A percentile compares a stretch with the other conserved stretches of the same genome.
Evolutionary conservation across 2,797 vertebrate species (phyloP).

Genomic region (Acropternis orthonyx): DNA sequence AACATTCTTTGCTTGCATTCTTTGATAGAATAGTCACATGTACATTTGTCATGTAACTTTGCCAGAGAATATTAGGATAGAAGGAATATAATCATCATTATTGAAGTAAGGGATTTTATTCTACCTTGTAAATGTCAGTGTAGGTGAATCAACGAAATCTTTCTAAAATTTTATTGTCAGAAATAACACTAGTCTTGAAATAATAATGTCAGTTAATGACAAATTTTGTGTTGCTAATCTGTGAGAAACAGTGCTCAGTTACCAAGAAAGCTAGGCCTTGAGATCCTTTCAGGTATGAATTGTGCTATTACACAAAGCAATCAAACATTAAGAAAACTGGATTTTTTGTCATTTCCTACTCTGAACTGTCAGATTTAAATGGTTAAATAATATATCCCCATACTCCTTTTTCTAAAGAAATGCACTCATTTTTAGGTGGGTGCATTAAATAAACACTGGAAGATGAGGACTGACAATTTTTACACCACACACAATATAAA

Average conservation of each 20-base stretch:
- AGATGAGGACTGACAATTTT: background rate
- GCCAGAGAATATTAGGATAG: background rate
- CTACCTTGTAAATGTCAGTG: background rate
- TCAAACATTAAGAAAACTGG: background rate
- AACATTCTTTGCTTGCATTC: background rate
- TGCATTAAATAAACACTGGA: background rate
- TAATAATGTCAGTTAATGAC: background rate
- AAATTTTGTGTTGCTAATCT: background rate
- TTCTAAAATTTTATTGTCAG: background rate
- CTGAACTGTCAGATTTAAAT: background rate
- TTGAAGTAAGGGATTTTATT: background rate
- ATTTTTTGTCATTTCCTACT: background rate
- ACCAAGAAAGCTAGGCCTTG: background rate
- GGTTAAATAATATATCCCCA: background rate
- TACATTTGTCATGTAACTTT: background rate
- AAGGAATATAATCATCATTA: background rate
- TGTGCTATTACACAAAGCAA: background rate
- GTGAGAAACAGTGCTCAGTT: background rate
- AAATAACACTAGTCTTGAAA: background rate
- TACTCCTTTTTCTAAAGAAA: background rate
- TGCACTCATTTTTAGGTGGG: background rate
- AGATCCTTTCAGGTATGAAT: background rate
- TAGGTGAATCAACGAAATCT: background rate
- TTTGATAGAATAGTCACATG: background rate
- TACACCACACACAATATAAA: background rate